Evolutionary conservation across 2,888 invertebrate genomes (phyloP).

Genomic region (Cantharis rufa): DNA sequence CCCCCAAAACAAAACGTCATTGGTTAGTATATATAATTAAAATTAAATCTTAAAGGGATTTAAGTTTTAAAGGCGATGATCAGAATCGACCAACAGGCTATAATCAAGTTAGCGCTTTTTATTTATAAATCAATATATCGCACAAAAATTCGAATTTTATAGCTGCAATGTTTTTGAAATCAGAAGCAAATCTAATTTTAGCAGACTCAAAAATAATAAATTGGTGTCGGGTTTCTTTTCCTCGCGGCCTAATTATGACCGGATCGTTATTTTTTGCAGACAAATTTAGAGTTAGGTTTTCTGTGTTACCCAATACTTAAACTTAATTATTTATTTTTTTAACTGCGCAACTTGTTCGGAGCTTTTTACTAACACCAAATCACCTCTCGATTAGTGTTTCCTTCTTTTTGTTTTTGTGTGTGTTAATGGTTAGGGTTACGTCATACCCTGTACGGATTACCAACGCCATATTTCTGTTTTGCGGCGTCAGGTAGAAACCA

Average conservation of each 20-base stretch:
- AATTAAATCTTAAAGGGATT: too few relatives aligned
- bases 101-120: not conserved
- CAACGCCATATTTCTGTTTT: slow-evolving; percentile 29
- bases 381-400: slow-evolving; percentile 29
- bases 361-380: not conserved
- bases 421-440: slow-evolving; percentile 32
- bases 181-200: not conserved
- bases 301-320: too few relatives aligned
- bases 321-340: too few relatives aligned
- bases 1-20: too few relatives aligned
- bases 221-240: not conserved
- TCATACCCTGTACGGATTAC: slow-evolving; percentile 29
- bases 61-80: too few relatives aligned
- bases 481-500: slow-evolving; percentile 83
- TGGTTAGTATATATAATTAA: too few relatives aligned
- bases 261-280: not conserved
- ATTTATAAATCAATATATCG: not conserved
- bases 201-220: not conserved
- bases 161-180: not conserved
- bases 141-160: not conserved
- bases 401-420: slow-evolving; percentile 33
- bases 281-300: not conserved
- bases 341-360: too few relatives aligned
- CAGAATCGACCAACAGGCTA: too few relatives aligned
- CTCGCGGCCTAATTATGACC: not conserved